phyloP scores from a whole-genome alignment of 2,113 vertebrate genomes.

The Grammomys surdaster region DNA sequence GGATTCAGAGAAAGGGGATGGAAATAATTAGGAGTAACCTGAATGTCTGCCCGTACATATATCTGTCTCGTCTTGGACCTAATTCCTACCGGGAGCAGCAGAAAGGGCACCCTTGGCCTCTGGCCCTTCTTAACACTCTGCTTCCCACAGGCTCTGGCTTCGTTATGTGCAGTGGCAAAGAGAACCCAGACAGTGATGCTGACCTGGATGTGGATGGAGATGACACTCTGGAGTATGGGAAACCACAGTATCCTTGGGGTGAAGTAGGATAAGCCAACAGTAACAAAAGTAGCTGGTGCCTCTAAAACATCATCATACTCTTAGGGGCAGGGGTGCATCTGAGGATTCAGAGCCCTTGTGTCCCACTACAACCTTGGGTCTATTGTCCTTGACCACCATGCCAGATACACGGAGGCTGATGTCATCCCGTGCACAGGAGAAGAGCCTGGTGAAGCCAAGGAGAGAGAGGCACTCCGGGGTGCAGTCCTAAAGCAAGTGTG shows the following conservation, averaged over 20 bases:
- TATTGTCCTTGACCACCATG: slow-evolving; percentile 87
- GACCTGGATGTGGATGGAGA: slow-evolving; percentile 99
- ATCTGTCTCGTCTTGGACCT: not conserved
- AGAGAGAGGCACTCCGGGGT: slow-evolving; percentile 97
- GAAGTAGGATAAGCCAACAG: not conserved
- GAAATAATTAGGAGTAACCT: not conserved
- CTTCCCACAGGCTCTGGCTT: slow-evolving; percentile 94
- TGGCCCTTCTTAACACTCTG: slow-evolving; percentile 50
- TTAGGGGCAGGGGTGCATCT: not conserved
- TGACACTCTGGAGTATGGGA: slow-evolving; percentile 98
- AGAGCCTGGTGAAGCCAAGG: slow-evolving; percentile 98
- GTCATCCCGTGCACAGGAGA: slow-evolving; percentile 99
- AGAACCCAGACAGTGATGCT: slow-evolving; percentile 97
- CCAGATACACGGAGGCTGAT: slow-evolving; percentile 98
- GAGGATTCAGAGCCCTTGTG: not conserved
- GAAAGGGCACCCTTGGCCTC: not conserved
- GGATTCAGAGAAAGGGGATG: not conserved
- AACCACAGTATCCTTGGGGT: slow-evolving; percentile 97
- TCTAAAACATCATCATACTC: not conserved
- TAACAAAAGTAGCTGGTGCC: not conserved
- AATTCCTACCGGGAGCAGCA: not conserved
- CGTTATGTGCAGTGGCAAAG: slow-evolving; percentile 97
- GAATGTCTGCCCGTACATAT: not conserved
- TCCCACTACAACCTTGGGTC: slow-evolving; percentile 27
- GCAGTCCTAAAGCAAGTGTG: slow-evolving; percentile 97